A percentile compares a stretch with the other conserved stretches of the same genome.
phyloP scores from a whole-genome alignment of 2,797 vertebrate species.

The Aulostomus chinensis region DNA sequence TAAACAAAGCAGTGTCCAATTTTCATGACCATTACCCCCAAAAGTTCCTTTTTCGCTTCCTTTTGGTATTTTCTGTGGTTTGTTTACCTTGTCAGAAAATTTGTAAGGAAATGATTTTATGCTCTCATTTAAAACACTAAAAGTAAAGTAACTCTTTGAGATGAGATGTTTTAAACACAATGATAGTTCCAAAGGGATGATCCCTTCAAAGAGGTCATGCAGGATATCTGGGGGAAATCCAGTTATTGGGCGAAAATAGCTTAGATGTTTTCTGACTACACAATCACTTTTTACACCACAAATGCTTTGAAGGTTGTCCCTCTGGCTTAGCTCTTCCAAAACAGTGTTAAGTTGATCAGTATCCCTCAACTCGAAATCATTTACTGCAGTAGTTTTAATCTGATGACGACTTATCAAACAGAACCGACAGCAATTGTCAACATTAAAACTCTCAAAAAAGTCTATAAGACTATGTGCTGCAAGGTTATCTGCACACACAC shows the following conservation, averaged over 20 bases:
- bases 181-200: not conserved
- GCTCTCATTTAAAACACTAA: not conserved
- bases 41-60: conserved; percentile 10
- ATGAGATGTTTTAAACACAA: not conserved
- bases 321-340: too few relatives aligned
- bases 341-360: too few relatives aligned
- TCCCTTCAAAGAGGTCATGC: not conserved
- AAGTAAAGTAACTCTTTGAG: not conserved
- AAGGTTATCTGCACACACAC: too few relatives aligned
- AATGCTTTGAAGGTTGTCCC: not conserved
- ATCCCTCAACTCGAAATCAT: too few relatives aligned
- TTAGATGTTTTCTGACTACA: too few relatives aligned
- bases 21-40: conserved; percentile 38
- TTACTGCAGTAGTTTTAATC: not conserved
- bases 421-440: too few relatives aligned
- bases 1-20: conserved; percentile 26
- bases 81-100: too few relatives aligned
- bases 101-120: not conserved
- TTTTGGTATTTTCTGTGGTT: conserved; percentile 22
- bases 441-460: too few relatives aligned
- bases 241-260: too few relatives aligned
- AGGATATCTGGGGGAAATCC: too few relatives aligned
- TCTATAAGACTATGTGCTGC: too few relatives aligned
- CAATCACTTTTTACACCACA: not conserved
- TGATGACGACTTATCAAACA: too few relatives aligned